Percentiles rank a stretch among this genome's conserved stretches.
phyloP scores from a whole-genome alignment of 2,797 vertebrate genomes.

The Synaphobranchus kaupii region DNA sequence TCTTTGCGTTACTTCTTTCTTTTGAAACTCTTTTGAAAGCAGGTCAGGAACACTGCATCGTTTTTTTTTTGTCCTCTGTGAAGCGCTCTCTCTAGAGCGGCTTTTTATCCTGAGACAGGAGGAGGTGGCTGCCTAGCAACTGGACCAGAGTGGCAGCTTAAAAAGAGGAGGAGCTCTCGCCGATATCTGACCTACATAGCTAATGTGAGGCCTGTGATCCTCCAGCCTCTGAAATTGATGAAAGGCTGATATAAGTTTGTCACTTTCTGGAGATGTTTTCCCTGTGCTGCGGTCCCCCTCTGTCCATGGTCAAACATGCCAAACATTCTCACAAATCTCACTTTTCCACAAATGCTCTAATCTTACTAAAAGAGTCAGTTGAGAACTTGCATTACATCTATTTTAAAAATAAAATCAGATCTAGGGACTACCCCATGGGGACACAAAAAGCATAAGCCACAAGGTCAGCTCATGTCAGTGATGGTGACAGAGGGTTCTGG shows the following conservation, averaged over 20 bases:
- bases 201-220: constrained; percentile 73
- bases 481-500: too few species aligned
- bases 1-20: constrained; percentile 50
- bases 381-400: not conserved
- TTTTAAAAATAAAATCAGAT: constrained; percentile 1
- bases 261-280: constrained; percentile 57
- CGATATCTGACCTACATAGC: constrained; percentile 78
- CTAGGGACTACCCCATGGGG: not conserved
- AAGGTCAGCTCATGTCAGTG: too few species aligned
- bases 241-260: constrained; percentile 68
- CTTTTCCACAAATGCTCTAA: not conserved
- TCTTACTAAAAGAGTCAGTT: not conserved
- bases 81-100: constrained; percentile 65
- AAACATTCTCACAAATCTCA: not conserved
- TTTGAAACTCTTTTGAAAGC: constrained; percentile 64
- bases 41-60: constrained; percentile 49
- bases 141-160: constrained; percentile 77
- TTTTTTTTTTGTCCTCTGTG: constrained; percentile 63
- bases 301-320: not conserved
- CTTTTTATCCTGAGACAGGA: constrained; percentile 79
- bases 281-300: not conserved
- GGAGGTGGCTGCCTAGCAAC: constrained; percentile 78
- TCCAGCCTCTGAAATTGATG: constrained; percentile 72
- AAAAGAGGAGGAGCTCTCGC: constrained; percentile 67
- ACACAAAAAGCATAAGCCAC: too few species aligned